Conservation (phyloP, 2,113 vertebrate species). For the Clarias gariepinus region DNA sequence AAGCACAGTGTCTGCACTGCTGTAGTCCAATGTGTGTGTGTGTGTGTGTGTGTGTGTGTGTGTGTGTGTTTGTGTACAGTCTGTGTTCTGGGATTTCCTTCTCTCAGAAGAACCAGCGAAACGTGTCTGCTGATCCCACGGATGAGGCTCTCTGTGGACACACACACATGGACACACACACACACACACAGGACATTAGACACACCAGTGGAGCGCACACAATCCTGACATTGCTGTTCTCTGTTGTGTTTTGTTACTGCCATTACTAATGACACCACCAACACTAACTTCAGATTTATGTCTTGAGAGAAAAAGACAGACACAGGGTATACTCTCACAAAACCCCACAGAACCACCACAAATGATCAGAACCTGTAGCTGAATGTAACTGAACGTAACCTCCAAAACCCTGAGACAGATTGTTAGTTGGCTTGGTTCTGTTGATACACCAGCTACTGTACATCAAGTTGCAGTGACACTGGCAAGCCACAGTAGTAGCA, state of each 20-base stretch:
- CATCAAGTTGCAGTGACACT: not conserved
- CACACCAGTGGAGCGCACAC: constrained; percentile 75
- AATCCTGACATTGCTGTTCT: constrained; percentile 50
- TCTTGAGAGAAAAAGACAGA: not conserved
- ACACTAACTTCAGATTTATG: constrained; percentile 1
- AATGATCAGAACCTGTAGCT: not conserved
- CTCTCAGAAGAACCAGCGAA: constrained; percentile 66
- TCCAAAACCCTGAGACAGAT: not conserved
- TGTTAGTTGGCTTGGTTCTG: not conserved
- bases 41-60: constrained; percentile 22
- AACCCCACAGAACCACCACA: not conserved
- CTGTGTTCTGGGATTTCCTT: constrained; percentile 13
- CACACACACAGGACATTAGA: constrained; percentile 84
- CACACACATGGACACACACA: constrained; percentile 80
- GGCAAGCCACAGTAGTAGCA: not conserved
- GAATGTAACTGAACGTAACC: not conserved
- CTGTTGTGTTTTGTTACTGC: not conserved
- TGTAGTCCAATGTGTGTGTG: constrained; percentile 10
- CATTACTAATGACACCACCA: not conserved
- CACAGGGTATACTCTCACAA: not conserved
- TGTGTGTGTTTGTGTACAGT: constrained; percentile 23
- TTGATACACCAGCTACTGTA: not conserved
- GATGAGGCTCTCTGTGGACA: constrained; percentile 76
- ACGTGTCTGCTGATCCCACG: constrained; percentile 81
- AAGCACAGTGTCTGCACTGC: not conserved